Conservation (phyloP, 2,113 vertebrate genomes). For the Pteropus alecto region DNA sequence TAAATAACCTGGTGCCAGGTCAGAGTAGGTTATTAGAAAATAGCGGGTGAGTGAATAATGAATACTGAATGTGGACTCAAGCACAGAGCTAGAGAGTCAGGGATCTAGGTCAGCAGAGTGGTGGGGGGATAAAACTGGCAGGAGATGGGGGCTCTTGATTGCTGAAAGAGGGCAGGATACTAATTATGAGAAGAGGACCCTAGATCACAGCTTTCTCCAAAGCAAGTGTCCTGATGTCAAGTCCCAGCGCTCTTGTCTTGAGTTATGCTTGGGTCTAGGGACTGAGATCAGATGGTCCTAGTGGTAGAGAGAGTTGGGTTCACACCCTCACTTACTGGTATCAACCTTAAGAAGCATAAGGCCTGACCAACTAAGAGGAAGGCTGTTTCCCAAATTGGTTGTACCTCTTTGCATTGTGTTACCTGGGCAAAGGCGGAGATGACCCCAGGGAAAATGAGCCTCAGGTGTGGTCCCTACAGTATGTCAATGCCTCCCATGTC, state of each 20-base stretch:
- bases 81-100: neutral
- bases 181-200: neutral
- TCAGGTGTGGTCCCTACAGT: neutral
- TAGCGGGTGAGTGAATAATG: neutral
- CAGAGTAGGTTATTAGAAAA: constrained; percentile 47
- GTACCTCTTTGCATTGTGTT: neutral
- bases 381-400: neutral
- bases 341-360: neutral
- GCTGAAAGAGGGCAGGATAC: neutral
- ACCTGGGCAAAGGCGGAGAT: neutral
- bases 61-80: constrained; percentile 39
- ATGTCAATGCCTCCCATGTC: neutral
- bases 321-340: neutral
- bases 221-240: neutral
- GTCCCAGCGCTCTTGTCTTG: neutral
- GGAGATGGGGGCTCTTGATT: neutral
- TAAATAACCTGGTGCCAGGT: constrained; percentile 22
- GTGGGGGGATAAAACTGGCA: neutral
- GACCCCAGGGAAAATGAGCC: neutral
- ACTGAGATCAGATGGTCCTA: neutral
- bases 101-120: neutral
- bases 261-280: neutral
- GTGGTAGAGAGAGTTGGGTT: neutral
- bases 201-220: neutral
- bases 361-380: neutral